Percentiles rank a stretch among this genome's conserved stretches.
phyloP scores from a whole-genome alignment of 2,888 invertebrate genomes.

The Trissolcus japonicus region DNA sequence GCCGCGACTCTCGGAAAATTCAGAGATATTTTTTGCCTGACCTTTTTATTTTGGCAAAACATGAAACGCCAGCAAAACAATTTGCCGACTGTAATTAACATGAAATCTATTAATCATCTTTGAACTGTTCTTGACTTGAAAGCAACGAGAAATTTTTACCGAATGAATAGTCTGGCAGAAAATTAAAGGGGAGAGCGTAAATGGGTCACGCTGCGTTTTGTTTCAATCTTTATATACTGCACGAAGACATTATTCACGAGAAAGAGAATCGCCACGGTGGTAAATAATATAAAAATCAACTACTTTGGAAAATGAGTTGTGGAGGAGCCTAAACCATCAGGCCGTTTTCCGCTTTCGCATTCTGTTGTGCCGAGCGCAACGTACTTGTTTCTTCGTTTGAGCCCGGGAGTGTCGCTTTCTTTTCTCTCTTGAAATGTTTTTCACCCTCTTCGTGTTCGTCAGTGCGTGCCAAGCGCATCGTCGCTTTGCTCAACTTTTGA shows the following conservation, averaged over 20 bases:
- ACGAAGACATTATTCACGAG: conserved; percentile 11
- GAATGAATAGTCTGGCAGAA: not conserved
- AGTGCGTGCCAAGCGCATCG: conserved; percentile 49
- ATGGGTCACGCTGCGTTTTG: conserved; percentile 25
- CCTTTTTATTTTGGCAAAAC: too few species aligned
- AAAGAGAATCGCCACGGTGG: conserved; percentile 33
- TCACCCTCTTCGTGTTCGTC: conserved; percentile 37
- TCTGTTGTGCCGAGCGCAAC: conserved; percentile 58
- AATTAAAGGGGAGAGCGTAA: conserved; percentile 2
- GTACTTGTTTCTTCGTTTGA: conserved; percentile 60
- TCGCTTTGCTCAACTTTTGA: conserved; percentile 49
- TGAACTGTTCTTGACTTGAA: conserved; percentile 11
- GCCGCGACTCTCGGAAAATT: too few species aligned
- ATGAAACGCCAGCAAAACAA: too few species aligned
- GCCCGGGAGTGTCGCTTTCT: conserved; percentile 44
- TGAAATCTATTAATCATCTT: conserved; percentile 43
- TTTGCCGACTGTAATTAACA: conserved; percentile 17
- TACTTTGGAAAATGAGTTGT: conserved; percentile 65
- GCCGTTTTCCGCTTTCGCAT: conserved; percentile 52
- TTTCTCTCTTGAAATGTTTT: conserved; percentile 44
- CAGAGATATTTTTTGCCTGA: too few species aligned
- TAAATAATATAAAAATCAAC: conserved; percentile 65
- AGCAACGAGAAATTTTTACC: conserved; percentile 1
- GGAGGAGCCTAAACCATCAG: conserved; percentile 46
- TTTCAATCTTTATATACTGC: conserved; percentile 28